These are phyloP conservation scores for Athripsodes cinereus DNA, from an alignment of 2,888 invertebrate genomes.

Conservation along the genomic window DNA sequence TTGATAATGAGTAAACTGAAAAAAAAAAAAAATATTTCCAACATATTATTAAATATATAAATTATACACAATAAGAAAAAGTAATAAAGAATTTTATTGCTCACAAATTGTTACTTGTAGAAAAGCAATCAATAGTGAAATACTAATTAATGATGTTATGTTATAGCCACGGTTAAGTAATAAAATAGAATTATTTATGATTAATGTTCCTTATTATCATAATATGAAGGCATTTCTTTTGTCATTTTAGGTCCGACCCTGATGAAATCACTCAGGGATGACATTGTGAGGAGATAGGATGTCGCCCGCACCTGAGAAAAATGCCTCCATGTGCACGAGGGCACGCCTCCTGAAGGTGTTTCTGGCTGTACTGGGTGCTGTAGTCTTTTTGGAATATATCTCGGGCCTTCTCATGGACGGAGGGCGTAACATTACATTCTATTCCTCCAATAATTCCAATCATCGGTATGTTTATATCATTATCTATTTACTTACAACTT, in stretches of 20 bases:
- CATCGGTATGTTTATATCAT: conserved; percentile 1
- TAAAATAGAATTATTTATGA: no score
- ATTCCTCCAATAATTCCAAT: conserved; percentile 12
- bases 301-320: neutral
- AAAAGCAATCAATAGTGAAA: no score
- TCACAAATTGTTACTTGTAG: no score
- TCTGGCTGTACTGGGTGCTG: conserved; percentile 14
- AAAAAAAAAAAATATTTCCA: no score
- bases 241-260: neutral
- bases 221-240: neutral
- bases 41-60: no score
- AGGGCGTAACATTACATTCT: conserved; percentile 16
- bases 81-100: no score
- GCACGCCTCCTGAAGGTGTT: conserved; percentile 22
- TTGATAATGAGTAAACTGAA: no score
- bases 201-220: no score
- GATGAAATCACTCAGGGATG: neutral
- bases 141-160: no score
- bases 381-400: conserved; percentile 21
- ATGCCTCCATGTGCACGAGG: conserved; percentile 14
- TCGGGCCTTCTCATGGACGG: conserved; percentile 17
- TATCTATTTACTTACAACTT: neutral
- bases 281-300: neutral
- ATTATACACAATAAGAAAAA: no score
- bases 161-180: no score